These are phyloP conservation scores for Margarornis squamiger DNA, from an alignment of 2,797 vertebrate species.

Conservation along the genomic window DNA sequence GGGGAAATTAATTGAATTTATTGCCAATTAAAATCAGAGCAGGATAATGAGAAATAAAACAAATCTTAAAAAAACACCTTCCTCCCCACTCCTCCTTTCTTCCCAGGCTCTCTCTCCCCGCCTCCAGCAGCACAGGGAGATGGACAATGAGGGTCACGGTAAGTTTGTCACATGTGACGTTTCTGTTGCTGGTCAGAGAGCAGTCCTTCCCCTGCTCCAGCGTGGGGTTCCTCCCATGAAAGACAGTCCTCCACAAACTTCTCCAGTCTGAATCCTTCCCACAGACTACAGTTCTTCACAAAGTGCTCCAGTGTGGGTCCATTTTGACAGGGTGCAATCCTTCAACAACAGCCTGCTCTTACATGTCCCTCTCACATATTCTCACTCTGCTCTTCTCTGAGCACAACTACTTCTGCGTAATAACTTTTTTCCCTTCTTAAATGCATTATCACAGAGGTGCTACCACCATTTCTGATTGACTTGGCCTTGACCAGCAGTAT, in stretches of 20 bases:
- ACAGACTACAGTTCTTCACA: neutral
- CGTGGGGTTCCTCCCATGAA: too few species aligned
- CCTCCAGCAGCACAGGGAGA: neutral
- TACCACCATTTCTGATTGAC: neutral
- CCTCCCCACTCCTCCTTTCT: neutral
- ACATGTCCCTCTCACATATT: neutral
- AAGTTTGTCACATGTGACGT: neutral
- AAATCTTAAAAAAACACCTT: neutral
- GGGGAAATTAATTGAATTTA: neutral
- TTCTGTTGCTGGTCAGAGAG: neutral
- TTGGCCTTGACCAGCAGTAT: neutral
- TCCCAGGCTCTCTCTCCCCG: neutral
- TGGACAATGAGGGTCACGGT: neutral
- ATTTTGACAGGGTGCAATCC: neutral
- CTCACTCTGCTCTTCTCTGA: neutral
- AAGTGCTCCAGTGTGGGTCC: neutral
- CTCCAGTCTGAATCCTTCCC: neutral
- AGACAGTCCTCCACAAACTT: neutral
- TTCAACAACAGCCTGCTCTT: neutral
- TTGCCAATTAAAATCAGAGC: neutral
- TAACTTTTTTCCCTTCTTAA: neutral
- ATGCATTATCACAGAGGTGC: neutral
- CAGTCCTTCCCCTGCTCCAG: neutral
- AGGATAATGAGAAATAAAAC: neutral
- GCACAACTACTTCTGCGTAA: neutral